A percentile compares a stretch with the other conserved stretches of the same genome.
Evolutionary conservation across 2,113 vertebrate genomes (phyloP).

Genomic region (Sakesphorus luctuosus): DNA sequence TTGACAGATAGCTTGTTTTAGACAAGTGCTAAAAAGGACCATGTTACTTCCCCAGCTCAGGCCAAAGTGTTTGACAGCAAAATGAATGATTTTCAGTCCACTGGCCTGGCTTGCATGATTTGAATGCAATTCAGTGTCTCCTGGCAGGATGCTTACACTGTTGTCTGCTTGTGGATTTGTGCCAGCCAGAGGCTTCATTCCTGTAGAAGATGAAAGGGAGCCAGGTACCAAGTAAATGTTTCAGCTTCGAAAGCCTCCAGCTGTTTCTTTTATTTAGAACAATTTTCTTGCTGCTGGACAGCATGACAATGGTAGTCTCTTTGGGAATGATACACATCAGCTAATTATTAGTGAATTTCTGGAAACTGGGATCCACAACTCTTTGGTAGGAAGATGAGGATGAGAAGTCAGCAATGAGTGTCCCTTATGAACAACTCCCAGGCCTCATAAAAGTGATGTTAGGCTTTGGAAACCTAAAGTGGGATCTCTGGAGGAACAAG

Average conservation of each 20-base stretch:
- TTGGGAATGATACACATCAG: background rate
- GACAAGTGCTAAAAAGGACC: background rate
- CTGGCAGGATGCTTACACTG: background rate
- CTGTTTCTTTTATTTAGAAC: background rate
- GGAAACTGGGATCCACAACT: background rate
- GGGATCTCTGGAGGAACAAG: background rate
- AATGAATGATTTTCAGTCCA: background rate
- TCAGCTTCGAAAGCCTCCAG: background rate
- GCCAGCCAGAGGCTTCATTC: background rate
- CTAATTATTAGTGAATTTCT: background rate
- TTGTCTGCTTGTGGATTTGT: background rate
- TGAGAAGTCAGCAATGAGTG: background rate
- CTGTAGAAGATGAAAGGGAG: background rate
- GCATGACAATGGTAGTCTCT: background rate
- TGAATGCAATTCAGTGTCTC: background rate
- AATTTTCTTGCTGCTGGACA: background rate
- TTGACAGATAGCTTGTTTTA: background rate
- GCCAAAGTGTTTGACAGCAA: slow-evolving; percentile 17
- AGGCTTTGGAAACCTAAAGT: background rate
- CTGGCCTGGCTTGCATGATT: background rate
- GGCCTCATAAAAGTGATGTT: background rate
- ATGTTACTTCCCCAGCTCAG: background rate
- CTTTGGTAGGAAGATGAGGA: background rate
- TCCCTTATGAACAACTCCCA: background rate
- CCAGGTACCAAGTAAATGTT: background rate